Conservation (phyloP, 2,113 vertebrate genomes). For the Felis chaus region DNA sequence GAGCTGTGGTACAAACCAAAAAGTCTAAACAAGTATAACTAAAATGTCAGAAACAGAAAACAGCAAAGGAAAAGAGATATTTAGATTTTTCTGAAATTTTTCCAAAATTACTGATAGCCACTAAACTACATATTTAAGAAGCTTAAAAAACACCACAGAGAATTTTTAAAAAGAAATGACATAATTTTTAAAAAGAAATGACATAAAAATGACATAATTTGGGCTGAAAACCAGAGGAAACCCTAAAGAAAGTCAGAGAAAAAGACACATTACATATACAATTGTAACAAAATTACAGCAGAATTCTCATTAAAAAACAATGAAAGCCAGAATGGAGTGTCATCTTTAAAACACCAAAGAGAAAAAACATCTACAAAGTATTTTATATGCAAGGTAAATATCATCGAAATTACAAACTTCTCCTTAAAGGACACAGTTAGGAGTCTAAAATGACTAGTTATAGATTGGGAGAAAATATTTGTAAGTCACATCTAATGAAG, state of each 20-base stretch:
- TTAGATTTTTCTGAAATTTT: not conserved
- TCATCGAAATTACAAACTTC: not conserved
- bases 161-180: not conserved
- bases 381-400: not conserved
- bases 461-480: not conserved
- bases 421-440: not conserved
- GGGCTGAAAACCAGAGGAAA: not conserved
- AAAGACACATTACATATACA: not conserved
- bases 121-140: not conserved
- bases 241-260: not conserved
- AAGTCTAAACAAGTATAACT: not conserved
- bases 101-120: not conserved
- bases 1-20: not conserved
- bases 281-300: not conserved
- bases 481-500: not conserved
- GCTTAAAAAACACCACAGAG: not conserved
- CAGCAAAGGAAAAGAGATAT: not conserved
- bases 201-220: not conserved
- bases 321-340: not conserved
- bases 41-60: slow-evolving; percentile 6
- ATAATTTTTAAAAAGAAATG: not conserved
- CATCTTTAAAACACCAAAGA: not conserved
- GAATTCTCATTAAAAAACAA: not conserved
- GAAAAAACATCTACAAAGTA: not conserved
- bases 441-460: not conserved